Percentiles rank a stretch among this genome's conserved stretches.
phyloP scores from a whole-genome alignment of 2,113 vertebrate species.

The Hippoglossus stenolepis region DNA sequence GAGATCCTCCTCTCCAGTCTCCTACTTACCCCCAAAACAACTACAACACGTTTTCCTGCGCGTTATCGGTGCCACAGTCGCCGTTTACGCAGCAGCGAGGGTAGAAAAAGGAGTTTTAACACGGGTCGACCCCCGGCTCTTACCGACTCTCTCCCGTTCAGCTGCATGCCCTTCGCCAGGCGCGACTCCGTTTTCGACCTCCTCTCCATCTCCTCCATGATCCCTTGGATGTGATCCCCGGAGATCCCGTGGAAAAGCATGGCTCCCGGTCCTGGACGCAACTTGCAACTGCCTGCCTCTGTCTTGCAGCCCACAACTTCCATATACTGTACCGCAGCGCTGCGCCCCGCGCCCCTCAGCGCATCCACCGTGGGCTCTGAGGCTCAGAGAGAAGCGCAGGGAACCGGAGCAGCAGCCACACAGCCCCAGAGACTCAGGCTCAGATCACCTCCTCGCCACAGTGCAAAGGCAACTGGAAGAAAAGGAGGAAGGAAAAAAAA shows the following conservation, averaged over 20 bases:
- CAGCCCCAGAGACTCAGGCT: constrained; percentile 6
- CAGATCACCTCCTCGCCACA: constrained; percentile 64
- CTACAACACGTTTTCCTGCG: not conserved
- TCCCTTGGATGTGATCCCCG: constrained; percentile 99
- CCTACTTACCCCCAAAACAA: not conserved
- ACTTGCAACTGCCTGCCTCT: constrained; percentile 96
- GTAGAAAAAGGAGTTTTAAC: not conserved
- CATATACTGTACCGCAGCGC: constrained; percentile 89
- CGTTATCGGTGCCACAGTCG: not conserved
- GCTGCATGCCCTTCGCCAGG: constrained; percentile 93
- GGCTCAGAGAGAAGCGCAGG: constrained; percentile 39
- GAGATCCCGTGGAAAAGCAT: constrained; percentile 99
- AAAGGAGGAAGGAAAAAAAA: constrained; percentile 12
- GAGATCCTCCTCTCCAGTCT: not conserved
- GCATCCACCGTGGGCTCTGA: constrained; percentile 85
- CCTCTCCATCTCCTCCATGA: constrained; percentile 99
- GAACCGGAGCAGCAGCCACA: constrained; percentile 27
- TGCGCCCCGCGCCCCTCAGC: constrained; percentile 85
- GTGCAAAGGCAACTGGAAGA: constrained; percentile 61
- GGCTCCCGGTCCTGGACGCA: constrained; percentile 98
- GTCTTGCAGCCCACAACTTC: constrained; percentile 99
- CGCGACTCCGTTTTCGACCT: constrained; percentile 95
- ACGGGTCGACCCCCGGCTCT: constrained; percentile 60
- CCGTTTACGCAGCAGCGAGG: not conserved
- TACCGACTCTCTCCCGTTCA: constrained; percentile 99